phyloP scores from a whole-genome alignment of 2,888 invertebrate genomes.

The Vesta saturnalis region DNA sequence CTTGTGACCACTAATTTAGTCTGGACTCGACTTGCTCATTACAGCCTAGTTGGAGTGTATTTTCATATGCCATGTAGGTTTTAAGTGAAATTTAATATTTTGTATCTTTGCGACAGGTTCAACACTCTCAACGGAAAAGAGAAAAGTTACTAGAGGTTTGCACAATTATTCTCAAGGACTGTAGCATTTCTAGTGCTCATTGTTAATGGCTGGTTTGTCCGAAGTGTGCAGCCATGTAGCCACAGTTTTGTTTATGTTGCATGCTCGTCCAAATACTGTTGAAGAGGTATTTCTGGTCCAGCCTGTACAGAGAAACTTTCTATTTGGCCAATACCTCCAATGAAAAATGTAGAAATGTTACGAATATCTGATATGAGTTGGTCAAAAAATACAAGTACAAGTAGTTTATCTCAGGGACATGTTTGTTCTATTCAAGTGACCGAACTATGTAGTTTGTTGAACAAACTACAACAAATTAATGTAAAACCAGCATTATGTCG shows the following conservation, averaged over 20 bases:
- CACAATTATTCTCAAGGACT: not conserved
- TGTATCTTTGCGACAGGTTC: no score
- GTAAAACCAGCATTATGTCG: not conserved
- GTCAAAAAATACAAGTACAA: not conserved
- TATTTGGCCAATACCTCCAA: constrained; percentile 16
- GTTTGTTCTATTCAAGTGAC: not conserved
- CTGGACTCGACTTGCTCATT: not conserved
- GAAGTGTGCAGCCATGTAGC: constrained; percentile 14
- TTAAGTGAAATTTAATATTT: no score
- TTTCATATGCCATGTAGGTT: not conserved
- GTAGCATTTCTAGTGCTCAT: constrained; percentile 16
- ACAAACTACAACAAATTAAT: not conserved
- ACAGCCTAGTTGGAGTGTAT: no score
- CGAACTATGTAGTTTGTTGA: not conserved
- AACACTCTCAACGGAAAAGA: no score
- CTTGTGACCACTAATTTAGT: not conserved
- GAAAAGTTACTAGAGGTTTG: constrained; percentile 2
- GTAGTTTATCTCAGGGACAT: constrained; percentile 6
- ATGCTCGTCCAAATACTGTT: no score
- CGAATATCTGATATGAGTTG: not conserved
- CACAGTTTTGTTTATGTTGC: constrained; percentile 9
- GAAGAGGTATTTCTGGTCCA: not conserved
- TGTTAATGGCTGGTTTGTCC: constrained; percentile 6
- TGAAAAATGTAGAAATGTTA: constrained; percentile 8
- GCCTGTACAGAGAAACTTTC: constrained; percentile 7